Percentiles rank a stretch among this genome's conserved stretches.
These are phyloP conservation scores for Andrena praecox DNA, from an alignment of 2,888 invertebrate species.

Conservation along the genomic window DNA sequence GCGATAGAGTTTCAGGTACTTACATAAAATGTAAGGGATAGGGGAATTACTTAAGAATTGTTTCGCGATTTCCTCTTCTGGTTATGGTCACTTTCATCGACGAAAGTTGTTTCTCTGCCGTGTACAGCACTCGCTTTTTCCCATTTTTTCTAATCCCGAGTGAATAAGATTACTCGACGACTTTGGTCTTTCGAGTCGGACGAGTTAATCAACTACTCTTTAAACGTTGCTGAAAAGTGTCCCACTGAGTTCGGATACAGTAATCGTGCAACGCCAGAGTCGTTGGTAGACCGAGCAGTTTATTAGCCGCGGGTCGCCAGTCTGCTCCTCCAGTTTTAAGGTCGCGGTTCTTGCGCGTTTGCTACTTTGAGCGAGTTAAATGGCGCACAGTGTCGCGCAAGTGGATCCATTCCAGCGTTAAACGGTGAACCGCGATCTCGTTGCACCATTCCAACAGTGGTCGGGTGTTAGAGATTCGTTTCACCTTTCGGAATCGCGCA, in stretches of 20 bases:
- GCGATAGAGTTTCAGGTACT: slow-evolving; percentile 1
- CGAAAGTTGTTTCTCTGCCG: slow-evolving; percentile 7
- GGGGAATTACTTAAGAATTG: slow-evolving; percentile 43
- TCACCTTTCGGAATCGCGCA: slow-evolving; percentile 49
- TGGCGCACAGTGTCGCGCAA: slow-evolving; percentile 36
- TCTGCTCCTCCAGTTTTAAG: slow-evolving; percentile 33
- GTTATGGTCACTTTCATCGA: slow-evolving; percentile 27
- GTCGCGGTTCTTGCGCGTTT: slow-evolving; percentile 32
- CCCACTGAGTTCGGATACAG: background rate
- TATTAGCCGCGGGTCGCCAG: slow-evolving; percentile 21
- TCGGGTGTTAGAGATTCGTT: slow-evolving; percentile 37
- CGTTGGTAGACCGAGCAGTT: background rate
- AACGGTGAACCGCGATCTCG: slow-evolving; percentile 46
- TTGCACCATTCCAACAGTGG: slow-evolving; percentile 27
- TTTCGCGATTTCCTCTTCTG: slow-evolving; percentile 9
- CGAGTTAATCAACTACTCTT: background rate
- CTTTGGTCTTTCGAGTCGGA: background rate
- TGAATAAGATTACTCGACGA: background rate
- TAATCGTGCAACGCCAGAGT: no score
- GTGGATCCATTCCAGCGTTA: slow-evolving; percentile 1
- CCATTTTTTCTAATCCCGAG: background rate
- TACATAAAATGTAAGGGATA: slow-evolving; percentile 40
- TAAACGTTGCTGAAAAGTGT: no score
- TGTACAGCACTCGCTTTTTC: background rate
- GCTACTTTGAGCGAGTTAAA: slow-evolving; percentile 21